These are phyloP conservation scores for Ethmia dodecea DNA, from an alignment of 2,888 invertebrate species.

Conservation along the genomic window DNA sequence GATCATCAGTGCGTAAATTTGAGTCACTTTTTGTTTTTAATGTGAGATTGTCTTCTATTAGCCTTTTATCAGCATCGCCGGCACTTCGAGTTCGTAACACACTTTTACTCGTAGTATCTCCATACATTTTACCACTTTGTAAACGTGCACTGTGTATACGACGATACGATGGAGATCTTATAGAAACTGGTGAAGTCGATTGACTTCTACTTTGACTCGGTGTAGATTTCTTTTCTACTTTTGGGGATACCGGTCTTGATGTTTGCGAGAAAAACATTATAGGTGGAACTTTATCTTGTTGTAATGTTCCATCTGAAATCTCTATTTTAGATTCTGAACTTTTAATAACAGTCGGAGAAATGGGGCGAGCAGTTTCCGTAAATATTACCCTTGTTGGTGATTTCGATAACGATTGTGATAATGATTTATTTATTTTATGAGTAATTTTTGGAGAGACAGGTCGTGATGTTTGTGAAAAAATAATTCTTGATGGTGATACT, in stretches of 20 bases:
- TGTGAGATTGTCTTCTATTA: conserved; percentile 22
- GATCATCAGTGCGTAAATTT: conserved; percentile 61
- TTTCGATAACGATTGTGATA: conserved; percentile 25
- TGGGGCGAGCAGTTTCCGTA: conserved; percentile 55
- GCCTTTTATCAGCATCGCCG: conserved; percentile 75
- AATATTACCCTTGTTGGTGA: conserved; percentile 54
- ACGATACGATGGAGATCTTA: conserved; percentile 82
- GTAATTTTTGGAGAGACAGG: conserved; percentile 54
- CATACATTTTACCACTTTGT: conserved; percentile 49
- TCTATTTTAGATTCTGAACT: conserved; percentile 27
- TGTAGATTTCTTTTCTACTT: conserved; percentile 34
- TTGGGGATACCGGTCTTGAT: conserved; percentile 60
- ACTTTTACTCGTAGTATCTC: conserved; percentile 50
- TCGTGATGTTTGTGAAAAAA: conserved; percentile 51
- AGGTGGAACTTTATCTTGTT: conserved; percentile 32
- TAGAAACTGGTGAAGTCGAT: conserved; percentile 76
- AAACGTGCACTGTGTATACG: conserved; percentile 76
- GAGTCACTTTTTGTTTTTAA: conserved; percentile 54
- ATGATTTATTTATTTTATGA: conserved; percentile 27
- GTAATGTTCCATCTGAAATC: conserved; percentile 21
- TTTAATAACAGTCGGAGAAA: conserved; percentile 44
- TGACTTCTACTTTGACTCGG: conserved; percentile 52
- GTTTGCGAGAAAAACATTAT: conserved; percentile 60
- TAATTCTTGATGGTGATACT: conserved; percentile 45
- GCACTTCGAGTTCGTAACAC: conserved; percentile 80